Evolutionary conservation across 2,888 invertebrate genomes (phyloP).

Genomic region (Piscicola geometra): DNA sequence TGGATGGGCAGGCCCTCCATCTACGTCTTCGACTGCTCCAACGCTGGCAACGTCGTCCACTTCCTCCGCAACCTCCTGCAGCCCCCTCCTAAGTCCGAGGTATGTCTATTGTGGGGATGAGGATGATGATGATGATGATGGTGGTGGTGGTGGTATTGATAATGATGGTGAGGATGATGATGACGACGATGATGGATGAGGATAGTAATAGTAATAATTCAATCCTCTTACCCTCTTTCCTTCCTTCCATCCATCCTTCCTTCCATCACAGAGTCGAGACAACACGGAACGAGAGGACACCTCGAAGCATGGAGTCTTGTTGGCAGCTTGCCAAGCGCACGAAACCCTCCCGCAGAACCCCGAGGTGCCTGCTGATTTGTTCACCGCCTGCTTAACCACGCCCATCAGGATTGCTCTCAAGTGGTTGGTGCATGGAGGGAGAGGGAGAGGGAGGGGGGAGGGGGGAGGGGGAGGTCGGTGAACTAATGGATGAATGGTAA

Average conservation of each 20-base stretch:
- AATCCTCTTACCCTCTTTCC: too few relatives aligned
- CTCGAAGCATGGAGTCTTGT: slow-evolving; percentile 80
- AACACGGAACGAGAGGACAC: slow-evolving; percentile 29
- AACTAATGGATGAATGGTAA: too few relatives aligned
- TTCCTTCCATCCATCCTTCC: too few relatives aligned
- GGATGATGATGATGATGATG: neutral
- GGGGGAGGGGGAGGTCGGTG: too few relatives aligned
- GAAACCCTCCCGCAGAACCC: slow-evolving; percentile 94
- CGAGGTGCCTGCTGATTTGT: slow-evolving; percentile 91
- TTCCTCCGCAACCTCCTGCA: slow-evolving; percentile 50
- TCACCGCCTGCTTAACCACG: slow-evolving; percentile 95
- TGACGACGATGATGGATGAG: too few relatives aligned
- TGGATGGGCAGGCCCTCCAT: slow-evolving; percentile 99
- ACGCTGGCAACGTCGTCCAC: slow-evolving; percentile 92
- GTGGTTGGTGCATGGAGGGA: too few relatives aligned
- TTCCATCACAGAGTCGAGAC: neutral
- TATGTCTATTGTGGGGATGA: neutral
- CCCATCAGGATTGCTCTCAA: slow-evolving; percentile 91
- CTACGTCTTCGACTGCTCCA: slow-evolving; percentile 97
- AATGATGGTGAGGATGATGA: neutral
- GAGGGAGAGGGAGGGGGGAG: too few relatives aligned
- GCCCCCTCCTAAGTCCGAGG: neutral
- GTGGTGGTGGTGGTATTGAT: neutral
- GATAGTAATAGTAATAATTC: too few relatives aligned
- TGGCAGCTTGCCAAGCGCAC: slow-evolving; percentile 89